Evolutionary conservation across 1,140 invertebrate genomes (phyloP), one percentile per base, ranked within the genome.

Genomic region (Eufriesea mexicana): DNA sequence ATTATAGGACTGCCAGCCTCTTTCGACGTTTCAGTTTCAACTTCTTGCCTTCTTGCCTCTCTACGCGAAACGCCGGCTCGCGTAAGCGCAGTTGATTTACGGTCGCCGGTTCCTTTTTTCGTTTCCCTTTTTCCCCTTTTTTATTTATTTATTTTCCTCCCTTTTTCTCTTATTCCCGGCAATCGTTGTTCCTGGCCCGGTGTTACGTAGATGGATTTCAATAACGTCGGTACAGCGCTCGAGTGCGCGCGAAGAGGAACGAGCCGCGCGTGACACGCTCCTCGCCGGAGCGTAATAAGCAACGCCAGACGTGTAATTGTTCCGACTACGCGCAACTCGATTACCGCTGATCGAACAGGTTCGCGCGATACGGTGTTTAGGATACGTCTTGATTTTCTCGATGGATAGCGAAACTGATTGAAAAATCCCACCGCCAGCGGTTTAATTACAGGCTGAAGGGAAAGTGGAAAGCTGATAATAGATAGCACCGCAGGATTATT

Each of bases 1-100:
- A 93, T 93, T 93, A 93, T 92, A 92, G 91, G 89, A 91, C 86
- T 88, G 88, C 85, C 87, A 87, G 76, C 68, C 84, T 86, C 83
- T 90, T 92, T 88, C 85, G 89, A 85, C 86, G 89, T 90, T 92
- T 90, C 86, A 85, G 90, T 91, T 91, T 89, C 82, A 86, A 86
- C 89, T 92, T 91, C 89, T 90, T 92, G 88, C 84, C 66, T 68
- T 49, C 45, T 66, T n/a, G 35, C 42, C 64, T 25, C 84, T 83
- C 76, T 77, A 83, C 79, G 86, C 75, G 57, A 75, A 67, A 55
- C 66, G 68, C 35, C 83, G 47, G 20, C 42, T 76, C 77, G 75
- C 82, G 79, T 76, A 85, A 81, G 76, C 79, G 66, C 54, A 72
- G 49, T 89, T 91, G 86, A 92, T 91, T 89, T 88, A 92, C 89